Evolutionary conservation across 2,797 vertebrate genomes (phyloP).

Genomic region (Oreochromis grahami): DNA sequence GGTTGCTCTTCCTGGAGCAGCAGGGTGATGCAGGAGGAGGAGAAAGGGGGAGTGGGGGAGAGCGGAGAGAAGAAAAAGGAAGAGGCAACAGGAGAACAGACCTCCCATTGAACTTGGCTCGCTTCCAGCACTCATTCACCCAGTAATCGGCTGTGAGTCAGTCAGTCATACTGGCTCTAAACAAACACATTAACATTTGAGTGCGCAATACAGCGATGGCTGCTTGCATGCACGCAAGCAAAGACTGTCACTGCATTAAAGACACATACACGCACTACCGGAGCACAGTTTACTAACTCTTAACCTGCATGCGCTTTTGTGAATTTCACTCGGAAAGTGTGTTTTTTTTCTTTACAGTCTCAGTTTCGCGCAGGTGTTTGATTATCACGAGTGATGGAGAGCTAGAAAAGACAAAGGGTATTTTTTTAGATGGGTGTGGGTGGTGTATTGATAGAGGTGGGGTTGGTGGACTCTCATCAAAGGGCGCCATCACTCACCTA

Average conservation of each 20-base stretch:
- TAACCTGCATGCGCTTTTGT: conserved; percentile 77
- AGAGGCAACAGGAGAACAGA: conserved; percentile 55
- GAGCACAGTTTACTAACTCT: not conserved
- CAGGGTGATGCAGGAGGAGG: conserved; percentile 14
- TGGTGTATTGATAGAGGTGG: conserved; percentile 47
- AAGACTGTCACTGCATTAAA: conserved; percentile 52
- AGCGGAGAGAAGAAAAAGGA: not conserved
- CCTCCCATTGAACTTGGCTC: conserved; percentile 82
- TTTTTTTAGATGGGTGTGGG: not conserved
- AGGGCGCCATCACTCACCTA: conserved; percentile 82
- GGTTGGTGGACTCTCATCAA: conserved; percentile 81
- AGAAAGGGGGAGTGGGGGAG: not conserved
- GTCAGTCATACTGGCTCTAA: conserved; percentile 73
- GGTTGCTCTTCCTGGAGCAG: conserved; percentile 57
- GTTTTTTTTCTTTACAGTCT: not conserved
- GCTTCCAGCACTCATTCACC: conserved; percentile 82
- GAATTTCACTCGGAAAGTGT: conserved; percentile 27
- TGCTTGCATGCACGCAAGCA: not conserved
- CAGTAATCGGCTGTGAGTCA: conserved; percentile 88
- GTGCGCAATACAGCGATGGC: conserved; percentile 28
- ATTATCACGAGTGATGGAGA: not conserved
- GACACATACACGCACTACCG: not conserved
- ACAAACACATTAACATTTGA: conserved; percentile 64
- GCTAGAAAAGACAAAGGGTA: conserved; percentile 11
- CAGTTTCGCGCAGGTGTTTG: not conserved